Percentiles rank a stretch among this genome's conserved stretches.
These are phyloP conservation scores for Terrapene triunguis DNA, from an alignment of 2,113 vertebrate species.

Conservation along the genomic window DNA sequence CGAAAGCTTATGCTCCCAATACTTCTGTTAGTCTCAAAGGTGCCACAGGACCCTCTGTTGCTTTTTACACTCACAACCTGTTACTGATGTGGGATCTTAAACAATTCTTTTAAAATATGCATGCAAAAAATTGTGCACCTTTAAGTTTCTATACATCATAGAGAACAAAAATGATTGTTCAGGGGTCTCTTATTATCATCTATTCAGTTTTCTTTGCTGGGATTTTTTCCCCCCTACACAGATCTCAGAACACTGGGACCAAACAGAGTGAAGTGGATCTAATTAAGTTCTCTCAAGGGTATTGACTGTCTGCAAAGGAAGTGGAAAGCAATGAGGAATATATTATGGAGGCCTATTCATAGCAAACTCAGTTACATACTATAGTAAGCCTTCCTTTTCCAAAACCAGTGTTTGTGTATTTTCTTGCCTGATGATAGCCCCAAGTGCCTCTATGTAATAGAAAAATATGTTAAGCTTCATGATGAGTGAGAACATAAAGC, in stretches of 20 bases:
- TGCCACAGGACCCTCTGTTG: too few relatives aligned
- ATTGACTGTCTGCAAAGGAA: constrained; percentile 69
- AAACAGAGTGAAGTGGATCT: constrained; percentile 70
- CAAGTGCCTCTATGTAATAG: constrained; percentile 25
- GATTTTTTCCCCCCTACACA: constrained; percentile 62
- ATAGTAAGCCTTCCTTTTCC: constrained; percentile 51
- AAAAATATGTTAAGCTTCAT: not conserved
- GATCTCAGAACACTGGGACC: constrained; percentile 46
- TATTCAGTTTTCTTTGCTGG: constrained; percentile 69
- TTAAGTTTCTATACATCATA: constrained; percentile 46
- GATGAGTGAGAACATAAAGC: not conserved
- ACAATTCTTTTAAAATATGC: constrained; percentile 36
- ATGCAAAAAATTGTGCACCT: constrained; percentile 36
- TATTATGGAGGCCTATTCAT: constrained; percentile 45
- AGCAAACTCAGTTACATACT: not conserved
- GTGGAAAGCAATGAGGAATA: constrained; percentile 63
- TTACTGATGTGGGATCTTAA: not conserved
- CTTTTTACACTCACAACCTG: not conserved
- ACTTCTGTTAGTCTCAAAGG: too few relatives aligned
- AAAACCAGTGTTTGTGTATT: constrained; percentile 34
- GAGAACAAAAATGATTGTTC: constrained; percentile 32
- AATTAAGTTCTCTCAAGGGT: constrained; percentile 75
- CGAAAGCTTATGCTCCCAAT: too few relatives aligned
- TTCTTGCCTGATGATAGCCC: constrained; percentile 60
- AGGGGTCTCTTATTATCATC: constrained; percentile 36